phyloP scores from a whole-genome alignment of 2,888 invertebrate genomes.

The Peribatodes rhomboidaria region DNA sequence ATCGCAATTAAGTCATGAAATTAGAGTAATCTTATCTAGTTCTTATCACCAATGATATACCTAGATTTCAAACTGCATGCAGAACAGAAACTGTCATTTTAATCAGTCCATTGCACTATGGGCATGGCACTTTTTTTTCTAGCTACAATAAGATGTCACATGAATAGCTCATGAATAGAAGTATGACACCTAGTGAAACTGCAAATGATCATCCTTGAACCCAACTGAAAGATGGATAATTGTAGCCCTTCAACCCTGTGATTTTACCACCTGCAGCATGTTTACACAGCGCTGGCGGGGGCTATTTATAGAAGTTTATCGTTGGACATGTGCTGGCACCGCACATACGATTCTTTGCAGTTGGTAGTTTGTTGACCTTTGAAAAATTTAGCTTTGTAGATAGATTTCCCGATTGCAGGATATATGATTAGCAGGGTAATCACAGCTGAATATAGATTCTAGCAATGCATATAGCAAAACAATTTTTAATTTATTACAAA shows the following conservation, averaged over 20 bases:
- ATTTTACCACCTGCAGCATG: constrained; percentile 3
- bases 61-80: no score
- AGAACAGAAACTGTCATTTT: no score
- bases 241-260: neutral
- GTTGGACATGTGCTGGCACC: constrained; percentile 2
- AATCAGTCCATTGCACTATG: neutral
- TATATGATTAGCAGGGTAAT: neutral
- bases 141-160: neutral
- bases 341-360: neutral
- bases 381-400: neutral
- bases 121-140: neutral
- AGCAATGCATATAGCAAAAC: neutral
- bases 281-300: constrained; percentile 6
- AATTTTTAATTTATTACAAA: neutral
- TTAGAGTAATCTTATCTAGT: no score
- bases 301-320: constrained; percentile 10
- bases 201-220: neutral
- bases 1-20: no score
- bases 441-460: neutral
- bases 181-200: neutral
- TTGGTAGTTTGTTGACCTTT: constrained; percentile 10
- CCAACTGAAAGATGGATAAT: neutral
- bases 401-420: neutral
- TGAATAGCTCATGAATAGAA: neutral
- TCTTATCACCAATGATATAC: no score